Evolutionary conservation across 2,888 invertebrate species (phyloP).

Genomic region (Phyllotreta cruciferae): DNA sequence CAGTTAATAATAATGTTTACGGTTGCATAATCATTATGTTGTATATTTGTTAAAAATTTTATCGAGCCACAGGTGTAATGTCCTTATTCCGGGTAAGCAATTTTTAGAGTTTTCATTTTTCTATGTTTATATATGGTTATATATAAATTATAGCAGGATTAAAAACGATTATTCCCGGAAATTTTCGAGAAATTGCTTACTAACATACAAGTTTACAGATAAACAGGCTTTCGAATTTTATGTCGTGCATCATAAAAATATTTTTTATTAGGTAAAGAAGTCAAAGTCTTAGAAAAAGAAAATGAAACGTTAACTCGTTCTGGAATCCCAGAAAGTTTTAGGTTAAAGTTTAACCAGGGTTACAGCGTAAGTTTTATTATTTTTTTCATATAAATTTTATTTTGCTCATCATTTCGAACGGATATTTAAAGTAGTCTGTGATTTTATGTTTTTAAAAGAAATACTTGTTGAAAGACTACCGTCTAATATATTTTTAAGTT

Average conservation of each 20-base stretch:
- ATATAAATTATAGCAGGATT: too few relatives aligned
- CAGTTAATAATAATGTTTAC: conserved; percentile 37
- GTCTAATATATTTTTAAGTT: conserved; percentile 45
- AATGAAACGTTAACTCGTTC: not conserved
- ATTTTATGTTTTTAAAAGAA: conserved; percentile 40
- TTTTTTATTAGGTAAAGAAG: conserved; percentile 14
- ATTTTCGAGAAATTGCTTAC: not conserved
- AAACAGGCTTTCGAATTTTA: conserved; percentile 15
- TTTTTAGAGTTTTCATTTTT: not conserved
- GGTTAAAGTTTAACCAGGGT: conserved; percentile 21
- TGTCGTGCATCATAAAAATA: conserved; percentile 12
- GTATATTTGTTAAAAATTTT: conserved; percentile 31
- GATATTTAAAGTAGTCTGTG: conserved; percentile 43
- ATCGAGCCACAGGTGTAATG: conserved; percentile 1
- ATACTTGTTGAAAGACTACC: conserved; percentile 28
- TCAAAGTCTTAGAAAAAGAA: not conserved
- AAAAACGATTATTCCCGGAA: too few relatives aligned
- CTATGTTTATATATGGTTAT: too few relatives aligned
- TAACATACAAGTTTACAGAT: conserved; percentile 1
- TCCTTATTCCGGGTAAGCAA: not conserved
- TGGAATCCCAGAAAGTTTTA: conserved; percentile 12
- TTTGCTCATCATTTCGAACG: conserved; percentile 13
- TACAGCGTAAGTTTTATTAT: conserved; percentile 26
- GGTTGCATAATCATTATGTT: conserved; percentile 43
- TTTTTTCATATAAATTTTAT: conserved; percentile 16